Conservation (phyloP, 2,888 invertebrate species). For the Sarcophaga rosellei region DNA sequence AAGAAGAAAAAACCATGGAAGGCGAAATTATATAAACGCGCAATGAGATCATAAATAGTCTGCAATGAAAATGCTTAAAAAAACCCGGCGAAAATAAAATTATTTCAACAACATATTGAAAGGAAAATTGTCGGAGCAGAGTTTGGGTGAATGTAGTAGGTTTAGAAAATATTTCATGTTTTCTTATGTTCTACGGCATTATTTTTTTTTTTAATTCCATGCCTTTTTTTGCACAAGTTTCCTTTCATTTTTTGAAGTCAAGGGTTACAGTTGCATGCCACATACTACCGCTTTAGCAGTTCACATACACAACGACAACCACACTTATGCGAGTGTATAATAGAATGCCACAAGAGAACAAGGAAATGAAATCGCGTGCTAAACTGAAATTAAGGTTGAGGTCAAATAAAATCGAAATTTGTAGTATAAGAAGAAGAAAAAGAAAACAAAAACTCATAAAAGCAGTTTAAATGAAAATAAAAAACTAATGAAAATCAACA, state of each 20-base stretch:
- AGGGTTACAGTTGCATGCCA: too few relatives aligned
- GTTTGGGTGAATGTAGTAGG: too few relatives aligned
- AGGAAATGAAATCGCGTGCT: constrained; percentile 75
- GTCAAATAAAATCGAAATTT: constrained; percentile 75
- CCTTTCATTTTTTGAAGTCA: too few relatives aligned
- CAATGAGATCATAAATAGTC: constrained; percentile 42
- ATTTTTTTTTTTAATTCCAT: too few relatives aligned
- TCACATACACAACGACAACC: too few relatives aligned
- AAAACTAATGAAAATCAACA: background rate
- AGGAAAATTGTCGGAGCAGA: constrained; percentile 20
- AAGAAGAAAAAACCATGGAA: background rate
- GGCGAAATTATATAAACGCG: background rate
- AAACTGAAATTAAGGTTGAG: constrained; percentile 78
- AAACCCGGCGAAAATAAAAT: too few relatives aligned
- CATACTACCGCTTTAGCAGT: too few relatives aligned
- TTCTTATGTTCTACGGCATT: too few relatives aligned
- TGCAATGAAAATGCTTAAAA: background rate
- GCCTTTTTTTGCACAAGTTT: too few relatives aligned
- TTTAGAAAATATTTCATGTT: too few relatives aligned
- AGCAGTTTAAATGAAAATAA: too few relatives aligned
- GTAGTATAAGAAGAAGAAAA: constrained; percentile 5
- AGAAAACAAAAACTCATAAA: background rate
- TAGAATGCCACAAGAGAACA: background rate
- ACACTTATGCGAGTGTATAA: background rate
- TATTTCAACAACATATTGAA: constrained; percentile 1